Base-by-base conservation (phyloP, 2,113 vertebrate species). In the Pterophyllum scalare region DNA sequence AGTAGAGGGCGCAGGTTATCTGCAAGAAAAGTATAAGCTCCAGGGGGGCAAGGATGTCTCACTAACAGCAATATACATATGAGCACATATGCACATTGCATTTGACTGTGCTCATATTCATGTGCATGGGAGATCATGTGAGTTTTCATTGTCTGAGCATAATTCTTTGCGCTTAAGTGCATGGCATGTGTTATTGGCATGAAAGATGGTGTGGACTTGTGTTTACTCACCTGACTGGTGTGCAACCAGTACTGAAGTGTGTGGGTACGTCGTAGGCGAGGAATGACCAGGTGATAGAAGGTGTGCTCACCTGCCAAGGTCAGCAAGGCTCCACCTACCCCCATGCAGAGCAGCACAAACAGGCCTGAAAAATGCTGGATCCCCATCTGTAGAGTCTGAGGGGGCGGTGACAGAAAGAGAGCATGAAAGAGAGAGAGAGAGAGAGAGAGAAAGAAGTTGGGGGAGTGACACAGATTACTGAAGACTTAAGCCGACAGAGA, bases 301-400 rank as follows among this genome's bases (percentile, higher is more conserved):
- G 96, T 72, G 80, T 97, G 97, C 78, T 99, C 97, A 0, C 97
- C 97, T 76, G 97, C 92, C 3, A 97, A 95, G 86, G 97, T 97
- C 91, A 99, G 96, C 84, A 99, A 89, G 0, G 98, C 97, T 6
- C 97, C 97, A 4, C 96, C 95, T n/a, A 99, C 96, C 7, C 98
- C 98, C n/a, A 98, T 95, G 83, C 98, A 97, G 22, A 99, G 95
- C 78, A 99, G 95, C 88, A 98, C 97, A 0, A 98, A 99, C 22
- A 98, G 96, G 12, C 98, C 98, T 0, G 98, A 98, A 91, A 99
- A 98, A 89, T 99, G 98, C 93, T 97, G 96, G 93, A 98, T 96
- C 11, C 97, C 97, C 98, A 99, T 98, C 94, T 98, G 98, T 7
- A 98, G 95, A 3, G 97, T 98, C 98, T 99, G 93, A 0, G 57